A percentile compares a stretch with the other conserved stretches of the same genome.
Conservation (phyloP, 2,888 invertebrate species). For the Drosophila subquinaria region DNA sequence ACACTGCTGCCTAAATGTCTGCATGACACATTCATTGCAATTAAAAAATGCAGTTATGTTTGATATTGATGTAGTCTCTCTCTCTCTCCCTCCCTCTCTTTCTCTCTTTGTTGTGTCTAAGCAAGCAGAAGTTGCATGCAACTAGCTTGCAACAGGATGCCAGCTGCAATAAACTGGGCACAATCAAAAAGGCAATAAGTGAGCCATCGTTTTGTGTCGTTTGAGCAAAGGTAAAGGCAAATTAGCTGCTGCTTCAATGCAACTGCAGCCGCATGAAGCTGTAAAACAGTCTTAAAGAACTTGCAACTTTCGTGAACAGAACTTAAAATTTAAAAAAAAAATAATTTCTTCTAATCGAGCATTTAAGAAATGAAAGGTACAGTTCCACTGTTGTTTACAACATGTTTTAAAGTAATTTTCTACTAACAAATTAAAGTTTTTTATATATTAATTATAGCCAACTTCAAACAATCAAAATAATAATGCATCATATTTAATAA, state of each 20-base stretch:
- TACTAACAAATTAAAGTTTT: too few species aligned
- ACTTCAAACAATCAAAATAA: too few species aligned
- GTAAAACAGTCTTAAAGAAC: not conserved
- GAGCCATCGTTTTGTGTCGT: slow-evolving; percentile 2
- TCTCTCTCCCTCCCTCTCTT: too few species aligned
- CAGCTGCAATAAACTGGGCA: not conserved
- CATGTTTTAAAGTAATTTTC: too few species aligned
- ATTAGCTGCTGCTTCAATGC: not conserved
- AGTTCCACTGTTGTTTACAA: too few species aligned
- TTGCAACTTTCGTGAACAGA: not conserved
- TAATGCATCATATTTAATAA: too few species aligned
- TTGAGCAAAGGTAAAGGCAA: not conserved
- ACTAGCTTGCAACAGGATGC: slow-evolving; percentile 1
- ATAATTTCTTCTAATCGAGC: too few species aligned
- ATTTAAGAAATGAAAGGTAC: too few species aligned
- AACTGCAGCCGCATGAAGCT: not conserved
- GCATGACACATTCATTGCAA: slow-evolving; percentile 51
- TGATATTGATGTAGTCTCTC: slow-evolving; percentile 31
- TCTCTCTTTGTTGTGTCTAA: not conserved
- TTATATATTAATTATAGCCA: too few species aligned
- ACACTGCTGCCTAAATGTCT: not conserved
- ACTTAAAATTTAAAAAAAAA: not conserved
- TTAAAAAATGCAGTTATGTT: slow-evolving; percentile 60
- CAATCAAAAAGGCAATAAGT: not conserved
- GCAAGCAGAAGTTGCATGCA: not conserved